A percentile compares a stretch with the other conserved stretches of the same genome.
Conservation (phyloP, 2,888 invertebrate genomes). For the Noctua pronuba region DNA sequence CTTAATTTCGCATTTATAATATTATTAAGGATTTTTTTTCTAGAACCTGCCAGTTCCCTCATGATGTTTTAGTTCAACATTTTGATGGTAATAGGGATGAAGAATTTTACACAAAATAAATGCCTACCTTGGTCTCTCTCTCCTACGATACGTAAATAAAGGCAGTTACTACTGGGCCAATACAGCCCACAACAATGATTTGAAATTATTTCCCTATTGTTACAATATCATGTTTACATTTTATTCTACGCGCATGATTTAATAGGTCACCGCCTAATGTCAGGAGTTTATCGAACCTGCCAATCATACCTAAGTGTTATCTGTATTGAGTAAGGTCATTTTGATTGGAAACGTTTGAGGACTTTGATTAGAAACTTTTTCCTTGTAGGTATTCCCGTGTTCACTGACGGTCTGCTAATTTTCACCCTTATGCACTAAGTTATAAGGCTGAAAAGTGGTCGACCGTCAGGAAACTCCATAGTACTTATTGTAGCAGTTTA, state of each 20-base stretch:
- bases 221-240: constrained; percentile 15
- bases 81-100: not conserved
- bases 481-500: not conserved
- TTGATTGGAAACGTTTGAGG: constrained; percentile 32
- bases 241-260: not conserved
- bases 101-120: not conserved
- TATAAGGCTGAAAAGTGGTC: too few relatives aligned
- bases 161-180: too few relatives aligned
- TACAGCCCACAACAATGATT: not conserved
- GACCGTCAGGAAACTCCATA: too few relatives aligned
- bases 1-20: too few relatives aligned
- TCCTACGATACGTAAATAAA: not conserved
- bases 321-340: constrained; percentile 25
- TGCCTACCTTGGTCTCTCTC: not conserved
- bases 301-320: not conserved
- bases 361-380: not conserved
- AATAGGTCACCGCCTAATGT: constrained; percentile 21
- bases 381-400: too few relatives aligned
- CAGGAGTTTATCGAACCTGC: constrained; percentile 47
- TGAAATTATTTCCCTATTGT: not conserved
- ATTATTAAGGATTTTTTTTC: too few relatives aligned
- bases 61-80: not conserved
- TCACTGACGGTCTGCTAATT: too few relatives aligned
- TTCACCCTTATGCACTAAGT: too few relatives aligned
- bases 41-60: not conserved